phyloP scores from a whole-genome alignment of 2,888 invertebrate genomes.

The Nomada fabriciana region DNA sequence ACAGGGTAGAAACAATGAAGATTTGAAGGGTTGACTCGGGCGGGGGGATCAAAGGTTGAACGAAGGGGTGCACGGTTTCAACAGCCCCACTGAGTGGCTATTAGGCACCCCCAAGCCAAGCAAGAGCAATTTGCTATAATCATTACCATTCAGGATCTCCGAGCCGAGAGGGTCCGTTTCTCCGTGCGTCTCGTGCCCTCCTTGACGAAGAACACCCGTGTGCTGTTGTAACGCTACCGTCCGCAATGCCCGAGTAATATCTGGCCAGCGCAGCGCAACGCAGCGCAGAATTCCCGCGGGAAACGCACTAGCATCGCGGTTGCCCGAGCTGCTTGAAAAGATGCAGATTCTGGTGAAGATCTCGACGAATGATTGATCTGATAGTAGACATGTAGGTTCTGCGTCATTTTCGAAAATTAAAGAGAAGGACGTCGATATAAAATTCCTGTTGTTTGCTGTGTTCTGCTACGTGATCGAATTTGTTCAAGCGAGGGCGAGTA shows the following conservation, averaged over 20 bases:
- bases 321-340: background rate
- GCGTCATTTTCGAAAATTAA: too few relatives aligned
- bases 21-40: conserved; percentile 80
- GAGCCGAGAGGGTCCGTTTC: conserved; percentile 75
- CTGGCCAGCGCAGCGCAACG: conserved; percentile 52
- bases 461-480: too few relatives aligned
- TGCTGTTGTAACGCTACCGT: conserved; percentile 57
- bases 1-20: conserved; percentile 79
- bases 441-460: too few relatives aligned
- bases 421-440: too few relatives aligned
- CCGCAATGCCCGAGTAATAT: conserved; percentile 64
- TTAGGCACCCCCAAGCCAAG: conserved; percentile 80
- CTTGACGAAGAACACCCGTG: conserved; percentile 61
- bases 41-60: conserved; percentile 82
- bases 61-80: conserved; percentile 80
- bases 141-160: conserved; percentile 81
- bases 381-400: too few relatives aligned
- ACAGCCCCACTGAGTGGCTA: conserved; percentile 83
- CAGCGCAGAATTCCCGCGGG: conserved; percentile 12
- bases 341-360: background rate
- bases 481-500: too few relatives aligned
- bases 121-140: conserved; percentile 82
- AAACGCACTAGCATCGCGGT: conserved; percentile 8
- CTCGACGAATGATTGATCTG: too few relatives aligned
- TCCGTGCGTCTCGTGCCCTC: conserved; percentile 68